Evolutionary conservation across 2,113 vertebrate genomes (phyloP).

Genomic region (Chaenocephalus aceratus): DNA sequence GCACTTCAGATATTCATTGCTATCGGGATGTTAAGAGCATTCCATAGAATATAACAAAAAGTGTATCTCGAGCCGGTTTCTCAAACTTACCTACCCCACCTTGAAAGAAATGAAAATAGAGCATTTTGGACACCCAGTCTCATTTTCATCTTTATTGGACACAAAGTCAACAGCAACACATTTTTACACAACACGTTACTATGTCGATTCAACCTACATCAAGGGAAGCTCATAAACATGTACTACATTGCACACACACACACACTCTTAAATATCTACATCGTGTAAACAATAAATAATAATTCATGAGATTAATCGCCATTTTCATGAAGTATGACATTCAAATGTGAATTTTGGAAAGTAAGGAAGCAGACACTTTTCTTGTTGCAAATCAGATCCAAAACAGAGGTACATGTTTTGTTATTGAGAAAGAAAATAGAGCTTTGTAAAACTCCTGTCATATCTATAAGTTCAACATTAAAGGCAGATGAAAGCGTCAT

Average conservation of each 20-base stretch:
- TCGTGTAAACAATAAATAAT: slow-evolving; percentile 39
- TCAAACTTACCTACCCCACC: too few species aligned
- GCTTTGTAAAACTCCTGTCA: not conserved
- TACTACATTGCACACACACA: slow-evolving; percentile 38
- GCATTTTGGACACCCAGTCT: not conserved
- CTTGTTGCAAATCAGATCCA: not conserved
- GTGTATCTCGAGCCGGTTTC: too few species aligned
- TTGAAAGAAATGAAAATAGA: not conserved
- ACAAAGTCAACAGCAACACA: slow-evolving; percentile 37
- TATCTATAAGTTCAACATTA: not conserved
- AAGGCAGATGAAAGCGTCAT: not conserved
- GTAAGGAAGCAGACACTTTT: not conserved
- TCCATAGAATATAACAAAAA: too few species aligned
- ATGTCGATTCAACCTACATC: slow-evolving; percentile 34
- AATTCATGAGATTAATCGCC: not conserved
- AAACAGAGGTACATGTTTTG: too few species aligned
- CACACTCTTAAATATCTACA: slow-evolving; percentile 26
- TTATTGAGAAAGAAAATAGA: not conserved
- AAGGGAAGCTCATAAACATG: slow-evolving; percentile 57
- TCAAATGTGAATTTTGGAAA: too few species aligned
- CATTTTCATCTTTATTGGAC: slow-evolving; percentile 63
- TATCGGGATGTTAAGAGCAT: too few species aligned
- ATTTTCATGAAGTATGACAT: not conserved
- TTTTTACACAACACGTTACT: slow-evolving; percentile 40
- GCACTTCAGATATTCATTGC: too few species aligned